Evolutionary conservation across 2,888 invertebrate species (phyloP), one percentile per base, ranked within the genome.

Genomic region (Acleris sparsana): DNA sequence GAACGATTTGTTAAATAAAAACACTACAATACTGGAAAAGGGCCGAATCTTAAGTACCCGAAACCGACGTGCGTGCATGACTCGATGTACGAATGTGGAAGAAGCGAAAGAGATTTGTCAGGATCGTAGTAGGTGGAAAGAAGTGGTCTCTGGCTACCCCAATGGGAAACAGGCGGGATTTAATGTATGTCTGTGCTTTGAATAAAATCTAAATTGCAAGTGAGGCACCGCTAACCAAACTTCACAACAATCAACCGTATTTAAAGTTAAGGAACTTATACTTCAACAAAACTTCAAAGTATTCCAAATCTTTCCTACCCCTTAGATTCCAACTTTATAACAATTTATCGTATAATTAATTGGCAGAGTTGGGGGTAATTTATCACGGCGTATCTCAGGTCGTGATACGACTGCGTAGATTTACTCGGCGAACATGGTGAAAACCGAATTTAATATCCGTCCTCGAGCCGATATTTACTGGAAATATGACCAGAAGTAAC

Each of bases 371-470:
- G 29, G 46, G 17, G 43, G 57, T 55, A 51, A 65, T 65, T 60
- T 65, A 65, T 65, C 64, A 51, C 25, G 51, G 22, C 64, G 55
- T 64, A 64, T 64, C 64, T 64, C 46, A 48, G 25, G 39, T 43
- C 60, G 64, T 64, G 59, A 18, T 18, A 11, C 22, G 25, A 57
- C 16, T 7, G 39, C 20, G 16, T 33, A 33, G 48, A 22, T 48
- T 53, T 48, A 48, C 22, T 59, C 43, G 56, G 22, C 22, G 16
- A 46, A 46, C 16, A 57, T 46, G 22, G n/a, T 22, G 39, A 62
- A 39, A 52, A 59, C 25, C n/a, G 49, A 55, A 55, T 55, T 48
- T 49, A 59, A 53, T 59, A 53, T 18, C 43, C 39, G 43, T 43
- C 43, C 55, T 55, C 39, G 39, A 39, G 43, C 39, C 20, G 13